phyloP scores from a whole-genome alignment of 2,888 invertebrate genomes.

The Epistrophe eligans region DNA sequence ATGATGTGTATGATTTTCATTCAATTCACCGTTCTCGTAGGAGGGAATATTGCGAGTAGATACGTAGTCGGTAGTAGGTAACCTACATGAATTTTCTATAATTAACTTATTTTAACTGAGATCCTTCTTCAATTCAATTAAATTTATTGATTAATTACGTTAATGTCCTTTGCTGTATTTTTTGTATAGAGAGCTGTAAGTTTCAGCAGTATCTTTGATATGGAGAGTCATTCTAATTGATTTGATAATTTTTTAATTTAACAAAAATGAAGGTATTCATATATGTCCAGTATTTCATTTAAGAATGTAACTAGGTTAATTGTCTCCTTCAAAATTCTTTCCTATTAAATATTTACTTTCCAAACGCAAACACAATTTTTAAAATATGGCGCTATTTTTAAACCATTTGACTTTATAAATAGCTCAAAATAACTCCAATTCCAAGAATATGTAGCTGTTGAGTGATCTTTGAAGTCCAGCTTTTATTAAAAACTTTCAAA shows the following conservation, averaged over 20 bases:
- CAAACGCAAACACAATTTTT: no score
- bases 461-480: no score
- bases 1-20: conserved; percentile 16
- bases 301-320: no score
- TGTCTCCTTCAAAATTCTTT: no score
- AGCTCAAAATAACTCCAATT: no score
- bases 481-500: no score
- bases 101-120: conserved; percentile 40
- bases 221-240: neutral
- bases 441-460: no score
- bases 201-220: neutral
- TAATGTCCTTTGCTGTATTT: neutral
- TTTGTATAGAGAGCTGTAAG: neutral
- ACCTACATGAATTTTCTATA: neutral
- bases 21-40: neutral
- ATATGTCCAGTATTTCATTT: no score
- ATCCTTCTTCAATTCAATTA: conserved; percentile 15
- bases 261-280: no score
- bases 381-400: no score
- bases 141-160: conserved; percentile 26
- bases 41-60: neutral
- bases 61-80: neutral
- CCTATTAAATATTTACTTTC: no score
- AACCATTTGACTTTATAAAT: no score
- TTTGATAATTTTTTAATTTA: neutral